Base-by-base conservation (phyloP, 2,797 vertebrate genomes). In the Brachymystax lenok region DNA sequence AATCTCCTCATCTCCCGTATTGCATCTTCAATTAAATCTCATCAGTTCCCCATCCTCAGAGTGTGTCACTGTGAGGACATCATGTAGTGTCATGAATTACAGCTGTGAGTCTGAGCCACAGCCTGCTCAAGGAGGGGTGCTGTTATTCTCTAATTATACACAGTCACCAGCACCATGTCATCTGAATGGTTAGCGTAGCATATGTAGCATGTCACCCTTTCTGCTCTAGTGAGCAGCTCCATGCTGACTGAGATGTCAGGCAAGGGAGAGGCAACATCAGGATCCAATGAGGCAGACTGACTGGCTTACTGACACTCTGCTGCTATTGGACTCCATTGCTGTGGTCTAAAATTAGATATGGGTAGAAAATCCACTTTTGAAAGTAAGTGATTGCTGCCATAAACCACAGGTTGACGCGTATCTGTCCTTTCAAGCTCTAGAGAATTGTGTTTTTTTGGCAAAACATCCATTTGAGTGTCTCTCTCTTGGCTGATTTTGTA, bases 401-500 rank as follows among this genome's bases (percentile, higher is more conserved):
- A 81, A 82, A 78, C 52, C 56, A 68, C 61, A 73, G 59, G 77
- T 73, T 28, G 64, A 19, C 28, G 16, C 28, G 16, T 30, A 77
- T 13, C 30, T 69, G 78, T 21, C 71, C 52, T 75, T 71, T 83
- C 77, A 82, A 85, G 82, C 82, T 81, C 84, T 77, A 86, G 27
- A 73, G 10, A 35, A 35, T 28, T 30, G 80, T 54, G 6, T 54
- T 17, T 54, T 54, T 17, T 56, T n/a, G 77, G 21, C 24, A 27
- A 52, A 30, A 77, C 87, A 88, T 88, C 86, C 85, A 89, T 83
- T 87, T 84, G 40, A 83, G 82, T 75, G 51, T 74, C 40, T 82
- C 83, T 88, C 73, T 77, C 74, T 71, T 81, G 79, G 80, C 86
- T 80, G 77, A 90, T 89, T 89, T 84, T 79, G 80, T 74, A 77